A percentile compares a stretch with the other conserved stretches of the same genome.
phyloP scores from a whole-genome alignment of 2,888 invertebrate genomes.

The Rugalucina vietnamica region DNA sequence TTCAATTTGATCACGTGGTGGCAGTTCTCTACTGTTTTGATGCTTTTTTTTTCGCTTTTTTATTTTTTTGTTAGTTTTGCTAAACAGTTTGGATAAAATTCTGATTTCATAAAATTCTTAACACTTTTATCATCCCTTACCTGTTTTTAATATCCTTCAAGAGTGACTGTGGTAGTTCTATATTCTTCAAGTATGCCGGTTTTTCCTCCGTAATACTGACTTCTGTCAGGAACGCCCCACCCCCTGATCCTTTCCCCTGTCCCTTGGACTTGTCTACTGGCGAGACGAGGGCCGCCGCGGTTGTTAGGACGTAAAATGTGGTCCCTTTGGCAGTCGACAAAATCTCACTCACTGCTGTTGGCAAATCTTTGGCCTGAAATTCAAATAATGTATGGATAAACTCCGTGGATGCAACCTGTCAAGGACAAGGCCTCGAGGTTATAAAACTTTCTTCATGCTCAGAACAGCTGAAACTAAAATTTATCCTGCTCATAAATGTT shows the following conservation, averaged over 20 bases:
- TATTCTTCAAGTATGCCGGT: conserved; percentile 71
- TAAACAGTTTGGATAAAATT: too few relatives aligned
- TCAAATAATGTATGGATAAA: background rate
- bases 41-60: too few relatives aligned
- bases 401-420: too few relatives aligned
- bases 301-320: conserved; percentile 80
- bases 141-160: conserved; percentile 74
- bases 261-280: conserved; percentile 50
- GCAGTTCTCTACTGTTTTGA: too few relatives aligned
- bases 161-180: conserved; percentile 68
- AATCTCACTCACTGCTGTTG: conserved; percentile 75
- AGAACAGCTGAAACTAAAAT: too few relatives aligned
- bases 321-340: conserved; percentile 80
- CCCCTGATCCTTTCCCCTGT: conserved; percentile 18
- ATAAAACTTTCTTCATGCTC: too few relatives aligned
- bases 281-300: conserved; percentile 75
- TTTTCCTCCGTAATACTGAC: conserved; percentile 46
- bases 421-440: too few relatives aligned
- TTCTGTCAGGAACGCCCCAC: conserved; percentile 69
- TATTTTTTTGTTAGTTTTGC: too few relatives aligned
- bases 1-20: too few relatives aligned
- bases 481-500: too few relatives aligned
- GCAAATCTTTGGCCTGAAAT: conserved; percentile 55
- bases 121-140: too few relatives aligned
- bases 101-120: too few relatives aligned